These are phyloP conservation scores for Nasonovia ribisnigri DNA, from an alignment of 2,888 invertebrate species.

Conservation along the genomic window DNA sequence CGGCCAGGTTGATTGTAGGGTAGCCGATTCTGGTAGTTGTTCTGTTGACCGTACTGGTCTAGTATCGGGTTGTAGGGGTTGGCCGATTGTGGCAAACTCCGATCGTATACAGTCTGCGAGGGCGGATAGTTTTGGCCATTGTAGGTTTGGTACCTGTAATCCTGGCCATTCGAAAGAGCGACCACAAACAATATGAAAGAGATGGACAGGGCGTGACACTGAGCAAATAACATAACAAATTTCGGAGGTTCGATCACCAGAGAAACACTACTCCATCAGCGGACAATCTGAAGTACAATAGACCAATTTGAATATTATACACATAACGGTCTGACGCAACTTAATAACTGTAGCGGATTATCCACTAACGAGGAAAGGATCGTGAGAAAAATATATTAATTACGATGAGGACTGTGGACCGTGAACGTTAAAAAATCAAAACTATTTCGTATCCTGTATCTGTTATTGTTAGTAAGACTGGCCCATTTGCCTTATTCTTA, in stretches of 20 bases:
- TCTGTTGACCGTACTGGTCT: conserved; percentile 59
- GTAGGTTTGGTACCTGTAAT: conserved; percentile 49
- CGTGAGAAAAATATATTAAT: conserved; percentile 34
- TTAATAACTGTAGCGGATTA: background rate
- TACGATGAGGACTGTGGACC: too few relatives aligned
- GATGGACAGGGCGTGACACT: conserved; percentile 47
- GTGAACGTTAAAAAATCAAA: conserved; percentile 48
- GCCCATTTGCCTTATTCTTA: conserved; percentile 16
- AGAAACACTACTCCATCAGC: background rate
- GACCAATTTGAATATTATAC: background rate
- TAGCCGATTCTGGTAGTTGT: conserved; percentile 28
- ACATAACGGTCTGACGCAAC: conserved; percentile 24
- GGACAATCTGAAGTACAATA: conserved; percentile 1
- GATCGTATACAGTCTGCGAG: conserved; percentile 20
- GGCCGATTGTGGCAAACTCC: background rate
- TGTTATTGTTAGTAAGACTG: conserved; percentile 1
- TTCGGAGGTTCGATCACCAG: background rate
- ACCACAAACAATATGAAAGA: background rate
- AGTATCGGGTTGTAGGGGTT: conserved; percentile 42
- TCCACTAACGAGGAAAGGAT: background rate
- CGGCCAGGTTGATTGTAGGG: conserved; percentile 36
- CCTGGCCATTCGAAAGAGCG: conserved; percentile 19
- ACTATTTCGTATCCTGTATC: conserved; percentile 16
- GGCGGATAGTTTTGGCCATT: background rate
- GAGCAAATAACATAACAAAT: conserved; percentile 53